Evolutionary conservation across 2,113 vertebrate species (phyloP), one percentile per base, ranked within the genome.

Genomic region (Okapia johnstoni): DNA sequence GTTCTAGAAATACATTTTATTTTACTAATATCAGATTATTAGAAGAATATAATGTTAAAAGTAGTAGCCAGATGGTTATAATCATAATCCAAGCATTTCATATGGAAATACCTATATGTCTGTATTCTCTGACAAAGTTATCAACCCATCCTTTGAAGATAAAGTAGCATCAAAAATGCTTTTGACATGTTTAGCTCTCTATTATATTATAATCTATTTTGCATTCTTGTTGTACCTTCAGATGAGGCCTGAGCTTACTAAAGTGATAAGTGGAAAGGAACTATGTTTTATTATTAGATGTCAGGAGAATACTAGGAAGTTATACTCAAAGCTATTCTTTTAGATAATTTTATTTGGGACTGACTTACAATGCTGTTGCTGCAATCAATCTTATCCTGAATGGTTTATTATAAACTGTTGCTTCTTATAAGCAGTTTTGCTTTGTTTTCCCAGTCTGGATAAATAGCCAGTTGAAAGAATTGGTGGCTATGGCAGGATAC

Each of bases 261-360:
- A 96, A 40, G 30, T 96, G 79, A 43, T 97, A 83, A 77, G 8
- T 33, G 83, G 84, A 96, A 92, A 93, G 60, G n/a, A 30, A 70
- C 84, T 88, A 85, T 81, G 63, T 93, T 96, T 63, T 60, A 23
- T 57, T 97, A 25, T 81, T 81, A 36, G 54, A 66, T 90, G 28
- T 76, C 76, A 46, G 66, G 77, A 79, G 60, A 88, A 92, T n/a
- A 36, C 26, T 93, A 88, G 63, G 58, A 96, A 95, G 58, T n/a
- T 58, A 9, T 55, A 83, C 54, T 55, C 43, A 54, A 57, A 94
- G 89, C 2, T 15, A 0, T 2, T 92, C 90, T 97, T 95, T 87
- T n/a, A 40, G 28, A 33, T 97, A 61, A n/a, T 92, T 97, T 90
- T 97, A 84, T 96, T 40, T 95, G 98, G 88, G 30, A 25, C 85